Evolutionary conservation across 2,797 vertebrate genomes (phyloP), one percentile per base, ranked within the genome.

Genomic region (Rallus crepitans): DNA sequence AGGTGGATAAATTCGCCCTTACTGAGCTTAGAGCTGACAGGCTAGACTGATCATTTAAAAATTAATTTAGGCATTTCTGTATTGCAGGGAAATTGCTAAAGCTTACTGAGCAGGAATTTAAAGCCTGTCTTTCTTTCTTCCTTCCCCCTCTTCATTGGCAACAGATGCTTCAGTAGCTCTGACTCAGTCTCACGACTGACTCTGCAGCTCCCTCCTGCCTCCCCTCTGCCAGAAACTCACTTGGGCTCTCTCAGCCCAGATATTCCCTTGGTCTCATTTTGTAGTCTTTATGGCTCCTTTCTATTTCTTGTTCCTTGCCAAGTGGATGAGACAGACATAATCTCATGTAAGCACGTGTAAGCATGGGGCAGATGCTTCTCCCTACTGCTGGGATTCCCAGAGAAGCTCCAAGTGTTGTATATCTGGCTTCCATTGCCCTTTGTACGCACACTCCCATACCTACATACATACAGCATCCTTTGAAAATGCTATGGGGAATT

Each of bases 1-100:
- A 75, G 59, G 23, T 69, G 40, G 40, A 78, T 86, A 57, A 89
- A 86, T 90, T 90, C 78, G 23, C 59, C 48, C 23, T 75, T 75
- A 53, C 18, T 81, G 61, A 81, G 23, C 28, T 16, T 4, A 45
- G 25, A 30, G 28, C 57, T 94, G 82, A 70, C 64, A 89, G 85
- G 78, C 14, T 85, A 91, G 48, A 75, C 53, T 48, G 82, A 78
- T 89, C 14, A 70, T 77, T 94, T 82, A 59, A 84, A 91, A 90
- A 82, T 70, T 66, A 73, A 35, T 85, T 82, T 45, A 73, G 78
- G 28, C 61, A 57, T 75, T 91, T 78, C 61, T 91, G 1, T 81
- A 68, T 57, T 81, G 19, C 45, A 80, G 37, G 27, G 69, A 86
- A 86, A 84, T 64, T 82, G 39, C 30, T 35, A 77, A 42, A 77